Conservation (phyloP, 1,140 invertebrate species). For the Meloidogyne floridensis region DNA sequence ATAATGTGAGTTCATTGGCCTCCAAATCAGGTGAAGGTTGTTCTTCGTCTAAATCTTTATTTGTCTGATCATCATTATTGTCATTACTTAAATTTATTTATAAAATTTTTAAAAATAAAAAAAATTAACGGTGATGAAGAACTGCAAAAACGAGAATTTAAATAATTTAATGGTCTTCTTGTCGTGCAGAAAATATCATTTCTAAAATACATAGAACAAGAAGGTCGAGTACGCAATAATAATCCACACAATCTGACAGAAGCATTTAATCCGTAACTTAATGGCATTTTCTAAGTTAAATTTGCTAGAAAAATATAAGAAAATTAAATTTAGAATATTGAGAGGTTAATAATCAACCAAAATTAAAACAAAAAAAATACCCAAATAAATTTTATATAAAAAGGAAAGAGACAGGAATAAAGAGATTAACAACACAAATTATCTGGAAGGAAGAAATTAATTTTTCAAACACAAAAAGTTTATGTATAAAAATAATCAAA, state of each 20-base stretch:
- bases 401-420: neutral
- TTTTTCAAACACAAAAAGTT: neutral
- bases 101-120: slow-evolving; percentile 4
- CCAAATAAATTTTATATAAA: neutral
- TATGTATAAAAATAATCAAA: neutral
- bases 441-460: slow-evolving; percentile 8
- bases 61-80: neutral
- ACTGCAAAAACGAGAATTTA: neutral
- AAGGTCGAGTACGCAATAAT: neutral
- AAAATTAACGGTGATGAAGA: neutral
- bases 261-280: neutral
- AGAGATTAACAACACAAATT: slow-evolving; percentile 18
- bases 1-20: neutral
- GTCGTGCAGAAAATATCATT: neutral
- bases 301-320: neutral
- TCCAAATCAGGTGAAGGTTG: slow-evolving; percentile 11
- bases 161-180: neutral
- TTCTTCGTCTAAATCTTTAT: neutral
- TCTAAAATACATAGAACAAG: neutral
- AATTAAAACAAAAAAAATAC: neutral
- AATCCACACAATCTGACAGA: neutral
- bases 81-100: neutral
- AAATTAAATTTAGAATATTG: neutral
- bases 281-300: neutral
- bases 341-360: neutral